Base-by-base conservation (phyloP, 2,888 invertebrate species). In the Megalurothrips usitatus region DNA sequence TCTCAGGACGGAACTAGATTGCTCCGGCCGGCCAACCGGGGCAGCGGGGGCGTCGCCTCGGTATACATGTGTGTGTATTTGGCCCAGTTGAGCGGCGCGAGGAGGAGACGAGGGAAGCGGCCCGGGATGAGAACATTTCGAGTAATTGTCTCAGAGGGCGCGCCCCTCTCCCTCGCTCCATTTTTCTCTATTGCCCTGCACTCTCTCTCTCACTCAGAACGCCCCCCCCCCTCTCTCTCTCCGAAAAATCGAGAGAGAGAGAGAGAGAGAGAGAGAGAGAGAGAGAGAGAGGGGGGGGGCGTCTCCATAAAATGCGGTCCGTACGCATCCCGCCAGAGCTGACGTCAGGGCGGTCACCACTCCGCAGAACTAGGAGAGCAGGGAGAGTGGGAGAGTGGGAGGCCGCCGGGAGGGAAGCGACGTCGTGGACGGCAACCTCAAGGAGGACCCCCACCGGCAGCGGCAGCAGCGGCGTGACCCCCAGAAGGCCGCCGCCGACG, bases 221-320 rank as follows among this genome's bases (percentile, higher is more conserved):
- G n/a, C n/a, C n/a, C n/a, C n/a, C n/a, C n/a, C n/a, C n/a, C 94
- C 34, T 91, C 91, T 83, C 94, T 88, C 34, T 82, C 94, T 88
- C 84, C 92, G 86, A 75, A 93, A 92, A 84, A 94, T 88, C 28
- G 94, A 92, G 86, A 90, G 90, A 12, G 88, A 87, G 87, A 89
- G 89, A 43, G 34, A 43, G 34, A 43, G 34, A 43, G 34, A 43
- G 34, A 43, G 34, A 43, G 34, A 43, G 34, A 43, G 34, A 52
- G 82, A 82, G 19, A 83, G 63, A 8, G 83, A 43, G 34, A 43
- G 34, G 6, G 34, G 34, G 34, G 3, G 34, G 34, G 34, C 3
- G 34, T 6, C 3, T 43, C 2, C 34, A 43, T 43, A 43, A 43
- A 43, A 2, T 43, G 34, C 34, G 34, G 34, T 43, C 34, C 34